Evolutionary conservation across 2,888 invertebrate genomes (phyloP).

Genomic region (Abscondita cerata): DNA sequence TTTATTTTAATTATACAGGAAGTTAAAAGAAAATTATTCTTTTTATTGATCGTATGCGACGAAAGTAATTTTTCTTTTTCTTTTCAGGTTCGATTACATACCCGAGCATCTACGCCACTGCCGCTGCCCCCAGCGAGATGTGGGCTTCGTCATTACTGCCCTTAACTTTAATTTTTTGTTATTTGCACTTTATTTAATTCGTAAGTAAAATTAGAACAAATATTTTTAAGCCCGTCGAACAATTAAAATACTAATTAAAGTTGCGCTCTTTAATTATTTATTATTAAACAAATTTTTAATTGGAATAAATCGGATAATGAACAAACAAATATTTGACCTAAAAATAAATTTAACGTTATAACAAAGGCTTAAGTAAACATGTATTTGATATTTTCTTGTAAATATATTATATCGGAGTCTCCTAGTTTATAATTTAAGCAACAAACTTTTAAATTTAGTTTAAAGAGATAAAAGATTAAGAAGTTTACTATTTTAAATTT

Average conservation of each 20-base stretch:
- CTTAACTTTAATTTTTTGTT: slow-evolving; percentile 21
- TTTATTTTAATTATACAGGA: slow-evolving; percentile 18
- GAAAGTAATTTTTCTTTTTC: slow-evolving; percentile 4
- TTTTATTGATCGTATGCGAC: background rate
- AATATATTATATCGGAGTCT: no score
- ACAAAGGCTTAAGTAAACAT: background rate
- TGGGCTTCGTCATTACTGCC: slow-evolving; percentile 29
- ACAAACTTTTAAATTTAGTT: slow-evolving; percentile 9
- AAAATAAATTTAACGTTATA: background rate
- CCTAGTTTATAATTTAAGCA: background rate
- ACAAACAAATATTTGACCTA: no score
- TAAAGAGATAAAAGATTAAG: background rate
- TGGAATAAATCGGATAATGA: background rate
- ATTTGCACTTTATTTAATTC: slow-evolving; percentile 21
- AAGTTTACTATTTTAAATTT: no score
- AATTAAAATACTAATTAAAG: slow-evolving; percentile 5
- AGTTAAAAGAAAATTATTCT: slow-evolving; percentile 8
- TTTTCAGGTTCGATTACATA: slow-evolving; percentile 17
- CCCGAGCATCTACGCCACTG: slow-evolving; percentile 20
- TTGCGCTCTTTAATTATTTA: background rate
- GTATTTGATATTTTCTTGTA: no score
- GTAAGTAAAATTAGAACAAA: slow-evolving; percentile 18
- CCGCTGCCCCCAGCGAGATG: slow-evolving; percentile 29
- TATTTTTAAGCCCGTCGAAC: background rate
- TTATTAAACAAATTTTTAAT: background rate